Percentiles rank a stretch among this genome's conserved stretches.
phyloP scores from a whole-genome alignment of 1,140 invertebrate species.

The Drosophila funebris region DNA sequence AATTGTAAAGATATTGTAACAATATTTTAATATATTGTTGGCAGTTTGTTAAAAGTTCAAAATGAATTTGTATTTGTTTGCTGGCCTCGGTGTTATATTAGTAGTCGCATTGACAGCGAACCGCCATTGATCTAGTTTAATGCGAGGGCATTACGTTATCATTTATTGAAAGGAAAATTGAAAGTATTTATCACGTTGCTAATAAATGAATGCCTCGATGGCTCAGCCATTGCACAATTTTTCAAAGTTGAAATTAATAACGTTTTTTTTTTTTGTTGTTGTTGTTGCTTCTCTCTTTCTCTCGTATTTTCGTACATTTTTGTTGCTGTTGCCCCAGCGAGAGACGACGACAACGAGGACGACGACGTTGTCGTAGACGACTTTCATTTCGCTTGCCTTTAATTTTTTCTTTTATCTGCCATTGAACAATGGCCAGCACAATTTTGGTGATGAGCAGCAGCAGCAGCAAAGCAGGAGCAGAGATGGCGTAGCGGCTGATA shows the following conservation, averaged over 20 bases:
- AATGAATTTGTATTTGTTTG: constrained; percentile 6
- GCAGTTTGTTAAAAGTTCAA: constrained; percentile 19
- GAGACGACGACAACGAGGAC: not conserved
- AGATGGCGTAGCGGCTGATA: not conserved
- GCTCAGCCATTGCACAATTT: constrained; percentile 74
- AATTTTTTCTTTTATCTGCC: constrained; percentile 81
- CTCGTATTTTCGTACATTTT: not conserved
- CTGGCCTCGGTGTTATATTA: not conserved
- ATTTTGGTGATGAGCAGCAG: constrained; percentile 53
- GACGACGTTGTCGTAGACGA: constrained; percentile 25
- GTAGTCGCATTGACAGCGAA: constrained; percentile 37
- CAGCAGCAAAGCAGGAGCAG: not conserved
- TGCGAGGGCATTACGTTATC: constrained; percentile 73
- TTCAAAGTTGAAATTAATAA: constrained; percentile 81
- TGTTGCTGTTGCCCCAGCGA: not conserved
- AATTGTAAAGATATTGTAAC: not conserved
- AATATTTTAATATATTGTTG: constrained; percentile 8
- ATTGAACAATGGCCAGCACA: constrained; percentile 79
- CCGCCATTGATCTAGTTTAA: constrained; percentile 74
- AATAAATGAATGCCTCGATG: constrained; percentile 74
- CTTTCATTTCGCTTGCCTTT: constrained; percentile 77
- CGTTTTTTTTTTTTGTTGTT: constrained; percentile 27
- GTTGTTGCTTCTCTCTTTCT: not conserved
- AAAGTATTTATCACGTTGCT: constrained; percentile 81
- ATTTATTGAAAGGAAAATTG: constrained; percentile 79